Base-by-base conservation (phyloP, 2,888 invertebrate species). In the Petrolisthes cinctipes region DNA sequence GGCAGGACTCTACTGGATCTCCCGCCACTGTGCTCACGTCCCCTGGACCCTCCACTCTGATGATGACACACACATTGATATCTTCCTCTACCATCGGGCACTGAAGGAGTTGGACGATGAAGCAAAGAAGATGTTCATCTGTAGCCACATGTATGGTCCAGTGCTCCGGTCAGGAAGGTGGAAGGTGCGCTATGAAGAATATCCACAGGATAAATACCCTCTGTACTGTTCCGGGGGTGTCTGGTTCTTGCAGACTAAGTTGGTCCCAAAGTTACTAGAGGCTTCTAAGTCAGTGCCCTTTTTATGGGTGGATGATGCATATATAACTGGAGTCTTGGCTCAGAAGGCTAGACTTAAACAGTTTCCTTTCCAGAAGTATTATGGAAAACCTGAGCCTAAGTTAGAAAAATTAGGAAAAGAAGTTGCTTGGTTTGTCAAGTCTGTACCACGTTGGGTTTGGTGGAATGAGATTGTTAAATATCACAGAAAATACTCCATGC, bases 301-400 rank as follows among this genome's bases (percentile, higher is more conserved):
- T 90, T 93, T 94, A 91, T 94, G 94, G 94, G 93, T 94, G 68
- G 94, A 94, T 90, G 94, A 94, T 91, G 93, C 93, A 83, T 94
- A 93, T 91, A 92, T 94, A 4, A 94, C 94, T 0, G 94, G 94
- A 4, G 91, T 93, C 11, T n/a, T 85, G 61, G 86, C 86, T 9
- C 53, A 20, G 5, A 9, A 83, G 37, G 86, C 86, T 11, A 85
- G 82, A n/a, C 76, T 89, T 5, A 56, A 66, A 5, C 84, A 85
- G 9, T 61, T 75, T 5, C 56, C 54, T 4, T 80, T 83, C 57
- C 83, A 86, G 5, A 68, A 83, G 5, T 80, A 78, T 66, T 86
- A 86, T 17, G 85, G 85, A 17, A n/a, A 23, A 20, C 68, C 79
- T 4, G 17, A 82, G 20, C 54, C 23, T 14, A 9, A 78, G 23